Evolutionary conservation across 2,113 vertebrate genomes (phyloP).

Genomic region (Nesospiza acunhae): DNA sequence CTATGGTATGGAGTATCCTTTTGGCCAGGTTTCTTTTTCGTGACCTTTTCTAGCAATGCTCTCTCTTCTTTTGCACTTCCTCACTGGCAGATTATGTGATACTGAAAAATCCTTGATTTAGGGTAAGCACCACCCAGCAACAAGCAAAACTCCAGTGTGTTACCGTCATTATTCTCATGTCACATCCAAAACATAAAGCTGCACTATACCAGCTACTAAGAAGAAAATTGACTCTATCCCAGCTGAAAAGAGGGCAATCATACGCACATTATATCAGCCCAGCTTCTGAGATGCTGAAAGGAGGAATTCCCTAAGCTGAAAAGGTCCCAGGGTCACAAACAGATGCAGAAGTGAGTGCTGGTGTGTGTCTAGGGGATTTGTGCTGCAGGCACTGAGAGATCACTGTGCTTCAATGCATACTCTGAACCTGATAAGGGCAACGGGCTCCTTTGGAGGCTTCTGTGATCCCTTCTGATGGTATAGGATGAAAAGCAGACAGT

Average conservation of each 20-base stretch:
- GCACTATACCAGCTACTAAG: not conserved
- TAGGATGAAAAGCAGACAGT: not conserved
- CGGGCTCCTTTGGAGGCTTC: not conserved
- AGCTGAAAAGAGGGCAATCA: not conserved
- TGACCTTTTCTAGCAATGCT: not conserved
- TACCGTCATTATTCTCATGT: not conserved
- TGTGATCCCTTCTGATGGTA: not conserved
- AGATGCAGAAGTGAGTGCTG: not conserved
- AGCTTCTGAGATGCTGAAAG: not conserved
- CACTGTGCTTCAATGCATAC: fast-evolving
- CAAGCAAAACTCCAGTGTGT: not conserved
- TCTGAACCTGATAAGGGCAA: not conserved
- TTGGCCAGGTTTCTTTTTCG: not conserved
- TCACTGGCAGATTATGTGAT: not conserved
- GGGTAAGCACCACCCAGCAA: not conserved
- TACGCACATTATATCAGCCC: fast-evolving
- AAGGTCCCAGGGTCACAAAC: not conserved
- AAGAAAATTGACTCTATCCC: not conserved
- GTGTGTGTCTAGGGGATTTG: not conserved
- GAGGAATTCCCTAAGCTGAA: not conserved
- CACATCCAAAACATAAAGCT: not conserved
- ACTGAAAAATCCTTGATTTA: not conserved
- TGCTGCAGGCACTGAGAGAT: fast-evolving
- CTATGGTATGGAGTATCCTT: not conserved
- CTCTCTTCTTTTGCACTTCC: not conserved